phyloP scores from a whole-genome alignment of 2,888 invertebrate genomes.

The Pristionchus arcanus region DNA sequence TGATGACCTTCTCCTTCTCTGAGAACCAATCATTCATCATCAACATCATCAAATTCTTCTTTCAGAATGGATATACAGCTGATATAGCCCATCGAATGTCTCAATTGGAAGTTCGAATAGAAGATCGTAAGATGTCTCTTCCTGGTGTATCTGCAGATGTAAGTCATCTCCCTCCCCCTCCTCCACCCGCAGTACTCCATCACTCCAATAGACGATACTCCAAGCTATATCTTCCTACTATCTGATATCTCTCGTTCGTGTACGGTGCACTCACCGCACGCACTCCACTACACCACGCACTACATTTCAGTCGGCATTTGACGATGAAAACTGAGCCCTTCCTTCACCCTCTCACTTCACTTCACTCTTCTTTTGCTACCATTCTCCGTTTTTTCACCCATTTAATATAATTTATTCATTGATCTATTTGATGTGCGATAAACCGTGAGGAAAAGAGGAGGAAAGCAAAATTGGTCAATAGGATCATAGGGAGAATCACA shows the following conservation, averaged over 20 bases:
- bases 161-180: slow-evolving; percentile 32
- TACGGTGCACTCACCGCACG: slow-evolving; percentile 26
- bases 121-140: slow-evolving; percentile 33
- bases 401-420: slow-evolving; percentile 14
- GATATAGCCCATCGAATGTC: slow-evolving; percentile 69
- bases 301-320: slow-evolving; percentile 52
- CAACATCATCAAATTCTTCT: background rate
- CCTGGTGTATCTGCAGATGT: slow-evolving; percentile 35
- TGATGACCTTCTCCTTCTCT: background rate
- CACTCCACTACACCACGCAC: slow-evolving; percentile 10
- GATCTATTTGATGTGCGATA: slow-evolving; percentile 39
- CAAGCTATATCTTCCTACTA: slow-evolving; percentile 8
- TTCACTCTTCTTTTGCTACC: background rate
- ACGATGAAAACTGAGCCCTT: slow-evolving; percentile 49
- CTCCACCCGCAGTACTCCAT: background rate
- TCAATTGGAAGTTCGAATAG: slow-evolving; percentile 61
- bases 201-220: slow-evolving; percentile 51
- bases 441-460: slow-evolving; percentile 19
- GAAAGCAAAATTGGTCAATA: slow-evolving; percentile 14
- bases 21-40: background rate
- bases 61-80: slow-evolving; percentile 70
- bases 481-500: background rate
- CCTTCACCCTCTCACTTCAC: slow-evolving; percentile 20
- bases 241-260: background rate
- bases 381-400: background rate